These are phyloP conservation scores for Azorinus chamasolen DNA, from an alignment of 2,888 invertebrate genomes.

Conservation along the genomic window DNA sequence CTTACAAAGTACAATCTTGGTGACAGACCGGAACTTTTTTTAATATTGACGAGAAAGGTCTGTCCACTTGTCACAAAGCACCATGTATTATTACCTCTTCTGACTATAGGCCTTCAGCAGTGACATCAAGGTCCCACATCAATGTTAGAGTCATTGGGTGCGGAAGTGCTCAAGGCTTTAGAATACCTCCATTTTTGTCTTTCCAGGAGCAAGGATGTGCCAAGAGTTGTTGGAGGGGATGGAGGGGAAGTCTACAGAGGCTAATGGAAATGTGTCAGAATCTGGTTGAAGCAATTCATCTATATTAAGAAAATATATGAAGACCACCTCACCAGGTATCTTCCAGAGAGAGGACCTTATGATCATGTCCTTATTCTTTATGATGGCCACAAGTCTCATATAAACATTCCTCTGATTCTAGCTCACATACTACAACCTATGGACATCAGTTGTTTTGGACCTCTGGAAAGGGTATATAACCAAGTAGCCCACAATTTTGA, in stretches of 20 bases:
- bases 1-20: constrained; percentile 33
- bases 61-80: constrained; percentile 19
- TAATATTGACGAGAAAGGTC: constrained; percentile 55
- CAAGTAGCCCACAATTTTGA: constrained; percentile 1
- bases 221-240: constrained; percentile 19
- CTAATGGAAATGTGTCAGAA: constrained; percentile 19
- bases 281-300: background rate
- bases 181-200: constrained; percentile 43
- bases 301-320: constrained; percentile 38
- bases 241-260: constrained; percentile 10
- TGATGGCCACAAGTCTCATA: constrained; percentile 23
- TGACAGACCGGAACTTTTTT: constrained; percentile 49
- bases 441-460: background rate
- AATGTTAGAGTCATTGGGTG: constrained; percentile 38
- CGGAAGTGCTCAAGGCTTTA: constrained; percentile 42
- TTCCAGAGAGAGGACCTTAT: background rate
- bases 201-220: constrained; percentile 33
- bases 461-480: constrained; percentile 20
- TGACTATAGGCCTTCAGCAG: constrained; percentile 1
- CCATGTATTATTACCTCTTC: background rate
- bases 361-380: constrained; percentile 4
- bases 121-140: background rate
- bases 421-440: background rate
- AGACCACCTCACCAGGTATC: constrained; percentile 38
- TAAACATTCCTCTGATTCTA: background rate